Conservation (phyloP, 2,113 vertebrate species). For the cat (Felis catus) region F.catus_Fca126_mat1.0 CM031412.1:115174501-115175000, state of each 20-base stretch:
- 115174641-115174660: conserved; percentile 17
- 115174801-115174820: neutral
- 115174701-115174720: neutral
- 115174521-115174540: conserved; percentile 36
- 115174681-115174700: neutral
- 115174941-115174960: no score
- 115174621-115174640: neutral
- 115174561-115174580: conserved; percentile 55
- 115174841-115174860: neutral
- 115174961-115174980: no score
- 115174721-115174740: conserved; percentile 8
- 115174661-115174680: neutral
- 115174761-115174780: neutral
- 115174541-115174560: conserved; percentile 47
- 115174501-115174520: neutral
- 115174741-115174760: neutral
- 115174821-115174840: neutral
- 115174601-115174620: conserved; percentile 34
- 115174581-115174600: conserved; percentile 44
- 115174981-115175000: no score
- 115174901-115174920: neutral
- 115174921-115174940: no score
- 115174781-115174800: neutral
- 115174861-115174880: neutral
- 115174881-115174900: neutral